These are phyloP conservation scores for Drosophila tsacasi DNA, from an alignment of 1,140 invertebrate species.

Conservation along the genomic window DNA sequence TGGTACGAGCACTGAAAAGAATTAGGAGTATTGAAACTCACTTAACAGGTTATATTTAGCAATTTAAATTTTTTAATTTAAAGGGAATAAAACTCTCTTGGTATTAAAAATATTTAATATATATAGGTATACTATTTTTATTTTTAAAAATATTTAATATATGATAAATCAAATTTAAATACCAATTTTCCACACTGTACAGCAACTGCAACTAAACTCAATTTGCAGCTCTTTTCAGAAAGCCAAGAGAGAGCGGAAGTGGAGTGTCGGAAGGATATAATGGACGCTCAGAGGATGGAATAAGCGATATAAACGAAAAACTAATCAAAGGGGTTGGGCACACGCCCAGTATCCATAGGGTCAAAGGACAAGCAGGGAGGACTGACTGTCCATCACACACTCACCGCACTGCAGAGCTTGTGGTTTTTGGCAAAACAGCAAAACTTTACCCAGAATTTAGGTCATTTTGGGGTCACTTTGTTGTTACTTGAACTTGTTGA, in stretches of 20 bases:
- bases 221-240: slow-evolving; percentile 56
- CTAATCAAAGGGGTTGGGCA: slow-evolving; percentile 61
- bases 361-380: slow-evolving; percentile 7
- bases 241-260: slow-evolving; percentile 20
- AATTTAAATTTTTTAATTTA: too few relatives aligned
- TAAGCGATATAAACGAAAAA: slow-evolving; percentile 51
- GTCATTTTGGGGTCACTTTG: slow-evolving; percentile 48
- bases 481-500: slow-evolving; percentile 26
- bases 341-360: not conserved
- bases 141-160: too few relatives aligned
- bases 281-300: slow-evolving; percentile 7
- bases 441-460: slow-evolving; percentile 55
- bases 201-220: slow-evolving; percentile 52
- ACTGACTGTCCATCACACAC: slow-evolving; percentile 12
- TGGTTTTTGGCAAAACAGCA: slow-evolving; percentile 33
- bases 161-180: not conserved
- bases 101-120: not conserved
- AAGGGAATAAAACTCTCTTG: too few relatives aligned
- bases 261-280: slow-evolving; percentile 8
- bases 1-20: slow-evolving; percentile 10
- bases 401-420: slow-evolving; percentile 32
- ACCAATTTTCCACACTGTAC: not conserved
- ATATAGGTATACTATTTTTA: too few relatives aligned
- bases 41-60: too few relatives aligned
- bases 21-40: too few relatives aligned